These are phyloP conservation scores for Drosophila lini DNA, from an alignment of 1,140 invertebrate genomes.

Conservation along the genomic window DNA sequence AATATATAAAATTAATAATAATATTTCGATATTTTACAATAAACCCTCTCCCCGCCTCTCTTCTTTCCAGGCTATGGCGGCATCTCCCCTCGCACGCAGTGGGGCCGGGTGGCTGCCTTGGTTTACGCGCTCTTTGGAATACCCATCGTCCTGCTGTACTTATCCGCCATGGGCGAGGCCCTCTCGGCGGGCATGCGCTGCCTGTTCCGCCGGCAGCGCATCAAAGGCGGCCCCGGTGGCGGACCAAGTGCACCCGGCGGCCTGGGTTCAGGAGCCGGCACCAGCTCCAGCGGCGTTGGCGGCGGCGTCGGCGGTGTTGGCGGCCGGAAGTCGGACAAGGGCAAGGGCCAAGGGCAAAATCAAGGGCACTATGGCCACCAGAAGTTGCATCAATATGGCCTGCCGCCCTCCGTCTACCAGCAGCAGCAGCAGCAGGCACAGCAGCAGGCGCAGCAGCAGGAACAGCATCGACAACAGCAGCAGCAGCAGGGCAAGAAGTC, in stretches of 20 bases:
- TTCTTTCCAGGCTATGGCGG: constrained; percentile 93
- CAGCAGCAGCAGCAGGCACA: constrained; percentile 53
- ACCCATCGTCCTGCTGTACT: constrained; percentile 94
- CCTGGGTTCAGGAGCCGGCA: constrained; percentile 12
- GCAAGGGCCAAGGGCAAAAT: constrained; percentile 35
- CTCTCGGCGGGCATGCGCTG: constrained; percentile 85
- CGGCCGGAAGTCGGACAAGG: constrained; percentile 44
- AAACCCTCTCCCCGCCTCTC: not conserved
- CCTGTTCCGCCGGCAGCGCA: constrained; percentile 73
- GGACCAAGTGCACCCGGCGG: constrained; percentile 10
- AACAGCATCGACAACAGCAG: constrained; percentile 31
- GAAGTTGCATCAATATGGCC: constrained; percentile 64
- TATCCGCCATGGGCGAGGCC: constrained; percentile 93
- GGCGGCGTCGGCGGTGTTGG: constrained; percentile 24
- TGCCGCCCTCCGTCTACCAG: constrained; percentile 61
- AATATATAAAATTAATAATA: too few relatives aligned
- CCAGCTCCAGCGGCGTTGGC: constrained; percentile 13
- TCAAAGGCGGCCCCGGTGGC: constrained; percentile 39
- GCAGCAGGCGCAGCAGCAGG: constrained; percentile 46
- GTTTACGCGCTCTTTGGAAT: constrained; percentile 95
- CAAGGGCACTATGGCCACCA: constrained; percentile 41
- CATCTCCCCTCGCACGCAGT: constrained; percentile 94
- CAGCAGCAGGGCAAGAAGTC: constrained; percentile 40
- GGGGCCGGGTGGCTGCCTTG: constrained; percentile 93
- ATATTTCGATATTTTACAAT: not conserved